Percentiles rank a stretch among this genome's conserved stretches.
Evolutionary conservation across 2,888 invertebrate genomes (phyloP).

Genomic region (Mesoligia furuncula): DNA sequence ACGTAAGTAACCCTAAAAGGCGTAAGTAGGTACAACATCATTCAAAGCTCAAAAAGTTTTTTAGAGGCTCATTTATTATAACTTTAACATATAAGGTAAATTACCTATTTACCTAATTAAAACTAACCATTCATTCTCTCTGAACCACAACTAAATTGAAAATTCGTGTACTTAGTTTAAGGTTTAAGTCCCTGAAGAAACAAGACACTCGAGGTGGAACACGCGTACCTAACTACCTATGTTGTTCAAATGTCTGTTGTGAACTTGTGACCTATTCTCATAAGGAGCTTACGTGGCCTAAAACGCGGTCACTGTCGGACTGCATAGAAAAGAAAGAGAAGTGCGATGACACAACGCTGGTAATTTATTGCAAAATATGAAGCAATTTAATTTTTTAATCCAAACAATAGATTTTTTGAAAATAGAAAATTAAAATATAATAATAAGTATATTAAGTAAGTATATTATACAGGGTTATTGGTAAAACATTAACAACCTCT

Average conservation of each 20-base stretch:
- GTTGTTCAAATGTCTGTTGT: slow-evolving; percentile 22
- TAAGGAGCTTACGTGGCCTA: too few relatives aligned
- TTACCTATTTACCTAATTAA: slow-evolving; percentile 11
- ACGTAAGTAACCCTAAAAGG: background rate
- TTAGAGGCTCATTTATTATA: background rate
- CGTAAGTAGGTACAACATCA: background rate
- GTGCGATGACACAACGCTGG: too few relatives aligned
- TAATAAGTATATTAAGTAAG: too few relatives aligned
- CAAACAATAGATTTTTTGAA: too few relatives aligned
- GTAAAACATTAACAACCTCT: too few relatives aligned
- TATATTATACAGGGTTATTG: too few relatives aligned
- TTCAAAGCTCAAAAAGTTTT: background rate
- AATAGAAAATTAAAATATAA: too few relatives aligned
- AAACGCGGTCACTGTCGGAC: too few relatives aligned
- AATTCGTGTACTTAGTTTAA: slow-evolving; percentile 39
- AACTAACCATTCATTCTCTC: slow-evolving; percentile 18
- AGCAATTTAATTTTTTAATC: too few relatives aligned
- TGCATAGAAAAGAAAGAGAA: too few relatives aligned
- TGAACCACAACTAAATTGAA: slow-evolving; percentile 45
- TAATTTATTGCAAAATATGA: too few relatives aligned
- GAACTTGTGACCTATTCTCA: slow-evolving; percentile 14
- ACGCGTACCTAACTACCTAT: background rate
- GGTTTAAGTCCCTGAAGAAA: slow-evolving; percentile 30
- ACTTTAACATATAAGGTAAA: background rate
- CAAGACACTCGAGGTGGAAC: slow-evolving; percentile 3